Base-by-base conservation (phyloP, 2,113 vertebrate species). In the Amblyornis subalaris region DNA sequence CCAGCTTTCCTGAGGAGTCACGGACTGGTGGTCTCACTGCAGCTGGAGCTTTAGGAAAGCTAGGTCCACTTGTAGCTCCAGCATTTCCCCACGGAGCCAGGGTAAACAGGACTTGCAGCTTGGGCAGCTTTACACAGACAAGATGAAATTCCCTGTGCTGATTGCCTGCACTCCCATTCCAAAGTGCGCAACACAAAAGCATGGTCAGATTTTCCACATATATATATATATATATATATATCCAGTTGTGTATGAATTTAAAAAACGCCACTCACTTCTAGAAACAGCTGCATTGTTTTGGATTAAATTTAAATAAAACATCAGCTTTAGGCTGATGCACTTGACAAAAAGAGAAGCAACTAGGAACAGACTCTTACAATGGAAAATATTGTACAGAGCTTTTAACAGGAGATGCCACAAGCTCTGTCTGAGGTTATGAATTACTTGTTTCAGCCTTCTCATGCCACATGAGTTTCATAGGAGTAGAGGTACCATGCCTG, bases 401-500 rank as follows among this genome's bases (percentile, higher is more conserved):
- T 51, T 69, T 66, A 88, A 35, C 5, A 40, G 33, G 8, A 55
- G 25, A 6, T 76, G 35, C 15, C 31, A 86, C 38, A 38, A 64
- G 14, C 54, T 65, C 45, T 70, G 12, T 31, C 33, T 44, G 21
- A 71, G 65, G 28, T 44, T 26, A 36, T 36, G 8, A 67, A 90
- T 48, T 40, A 28, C 31, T 55, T 13, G 7, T 60, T 65, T 89
- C 62, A 80, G 35, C 23, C 23, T 33, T 58, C 26, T 6, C 10
- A 19, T 54, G 50, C 76, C 51, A 51, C 2, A 0, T 33, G n/a
- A 75, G 16, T n/a, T 74, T 61, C 38, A 66, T 28, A 45, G 58
- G 20, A 48, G 29, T 48, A n/a, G 31, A 0, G 0, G 19, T 16
- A 44, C 29, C 53, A 9, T 0, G 1, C 16, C 66, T 36, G 12